These are phyloP conservation scores for Drosophila incognita DNA, from an alignment of 2,888 invertebrate species.

Conservation along the genomic window DNA sequence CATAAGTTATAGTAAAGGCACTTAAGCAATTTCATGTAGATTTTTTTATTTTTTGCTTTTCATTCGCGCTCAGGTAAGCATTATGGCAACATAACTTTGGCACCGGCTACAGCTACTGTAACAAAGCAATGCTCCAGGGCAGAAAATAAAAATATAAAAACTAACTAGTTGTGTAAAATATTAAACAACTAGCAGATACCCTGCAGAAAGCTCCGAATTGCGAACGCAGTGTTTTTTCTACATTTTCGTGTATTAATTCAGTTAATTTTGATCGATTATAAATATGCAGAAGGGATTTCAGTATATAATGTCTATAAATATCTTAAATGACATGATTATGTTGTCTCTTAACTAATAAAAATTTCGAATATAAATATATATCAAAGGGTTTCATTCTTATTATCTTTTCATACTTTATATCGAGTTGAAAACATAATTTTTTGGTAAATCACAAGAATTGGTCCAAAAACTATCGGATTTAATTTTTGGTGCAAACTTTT, in stretches of 20 bases:
- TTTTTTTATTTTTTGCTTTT: conserved; percentile 32
- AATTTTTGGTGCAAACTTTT: not conserved
- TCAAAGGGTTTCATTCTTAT: not conserved
- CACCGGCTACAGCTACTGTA: conserved; percentile 41
- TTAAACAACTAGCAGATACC: conserved; percentile 12
- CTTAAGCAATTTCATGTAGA: conserved; percentile 74
- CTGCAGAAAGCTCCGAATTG: not conserved
- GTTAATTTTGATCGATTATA: not conserved
- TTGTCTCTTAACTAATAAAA: not conserved
- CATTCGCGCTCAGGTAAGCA: conserved; percentile 71
- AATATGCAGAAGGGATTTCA: not conserved
- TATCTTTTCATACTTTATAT: not conserved
- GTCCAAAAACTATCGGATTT: not conserved
- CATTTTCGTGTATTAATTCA: not conserved
- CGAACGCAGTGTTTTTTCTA: not conserved
- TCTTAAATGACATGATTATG: not conserved
- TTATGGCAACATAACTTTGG: conserved; percentile 68
- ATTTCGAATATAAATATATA: not conserved
- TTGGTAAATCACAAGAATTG: not conserved
- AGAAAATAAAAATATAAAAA: conserved; percentile 34
- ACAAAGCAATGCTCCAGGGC: conserved; percentile 49
- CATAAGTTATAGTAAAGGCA: conserved; percentile 67
- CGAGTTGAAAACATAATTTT: not conserved
- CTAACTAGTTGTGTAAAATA: conserved; percentile 19
- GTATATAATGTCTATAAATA: not conserved